A percentile compares a stretch with the other conserved stretches of the same genome.
Conservation (phyloP, 2,888 invertebrate species). For the Trisateles emortualis region DNA sequence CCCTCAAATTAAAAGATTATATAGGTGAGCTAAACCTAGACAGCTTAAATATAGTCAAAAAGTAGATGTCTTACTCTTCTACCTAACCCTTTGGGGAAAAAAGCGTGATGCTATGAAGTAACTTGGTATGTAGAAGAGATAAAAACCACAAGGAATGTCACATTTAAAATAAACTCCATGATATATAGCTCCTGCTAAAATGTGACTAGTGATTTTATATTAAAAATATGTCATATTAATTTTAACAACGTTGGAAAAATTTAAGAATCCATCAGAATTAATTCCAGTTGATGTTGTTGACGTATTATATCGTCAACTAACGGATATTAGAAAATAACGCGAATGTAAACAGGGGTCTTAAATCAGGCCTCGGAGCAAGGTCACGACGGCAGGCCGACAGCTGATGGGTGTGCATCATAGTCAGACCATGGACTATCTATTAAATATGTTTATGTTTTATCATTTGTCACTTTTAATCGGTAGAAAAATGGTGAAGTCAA, state of each 20-base stretch:
- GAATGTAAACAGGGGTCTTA: conserved; percentile 36
- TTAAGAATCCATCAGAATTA: conserved; percentile 11
- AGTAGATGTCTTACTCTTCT: too few relatives aligned
- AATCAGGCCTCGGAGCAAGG: conserved; percentile 32
- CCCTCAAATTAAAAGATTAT: too few relatives aligned
- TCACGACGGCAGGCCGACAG: conserved; percentile 21
- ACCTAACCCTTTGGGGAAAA: too few relatives aligned
- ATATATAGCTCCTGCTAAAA: not conserved
- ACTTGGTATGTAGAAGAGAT: not conserved
- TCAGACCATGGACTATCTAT: conserved; percentile 18
- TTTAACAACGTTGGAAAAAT: conserved; percentile 9
- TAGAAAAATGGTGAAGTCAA: too few relatives aligned
- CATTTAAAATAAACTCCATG: conserved; percentile 5
- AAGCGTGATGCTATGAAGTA: too few relatives aligned
- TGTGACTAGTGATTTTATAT: conserved; percentile 3
- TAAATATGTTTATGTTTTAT: conserved; percentile 19
- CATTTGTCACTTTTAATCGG: not conserved
- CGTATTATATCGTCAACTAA: conserved; percentile 26
- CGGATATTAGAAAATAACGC: conserved; percentile 41
- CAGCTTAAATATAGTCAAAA: too few relatives aligned
- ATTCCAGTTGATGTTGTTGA: conserved; percentile 4
- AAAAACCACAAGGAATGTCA: not conserved
- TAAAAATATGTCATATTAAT: conserved; percentile 10
- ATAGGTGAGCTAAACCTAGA: too few relatives aligned
- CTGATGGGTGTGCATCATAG: conserved; percentile 27